phyloP scores from a whole-genome alignment of 2,113 vertebrate genomes.

The Limnothrissa miodon region DNA sequence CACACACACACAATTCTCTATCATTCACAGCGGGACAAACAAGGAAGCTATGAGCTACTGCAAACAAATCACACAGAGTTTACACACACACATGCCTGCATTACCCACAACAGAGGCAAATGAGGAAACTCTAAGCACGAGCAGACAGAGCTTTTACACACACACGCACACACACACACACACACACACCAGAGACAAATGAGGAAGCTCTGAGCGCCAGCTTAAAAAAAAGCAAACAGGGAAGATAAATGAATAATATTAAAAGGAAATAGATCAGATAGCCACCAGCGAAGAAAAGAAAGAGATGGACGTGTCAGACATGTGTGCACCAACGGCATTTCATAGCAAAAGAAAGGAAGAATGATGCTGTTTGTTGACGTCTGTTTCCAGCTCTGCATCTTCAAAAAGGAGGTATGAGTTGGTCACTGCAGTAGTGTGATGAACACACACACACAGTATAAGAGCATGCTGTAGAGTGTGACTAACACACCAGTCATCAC shows the following conservation, averaged over 20 bases:
- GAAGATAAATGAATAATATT: too few relatives aligned
- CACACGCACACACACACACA: not conserved
- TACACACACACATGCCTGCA: not conserved
- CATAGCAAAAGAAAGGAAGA: not conserved
- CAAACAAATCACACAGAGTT: not conserved
- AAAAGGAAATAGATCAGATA: too few relatives aligned
- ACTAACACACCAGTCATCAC: slow-evolving; percentile 1
- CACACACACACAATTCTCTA: not conserved
- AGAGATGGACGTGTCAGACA: slow-evolving; percentile 19
- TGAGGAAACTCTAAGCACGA: too few relatives aligned
- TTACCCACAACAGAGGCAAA: not conserved
- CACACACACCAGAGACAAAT: too few relatives aligned
- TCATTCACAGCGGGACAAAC: not conserved
- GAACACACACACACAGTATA: not conserved
- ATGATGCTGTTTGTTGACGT: too few relatives aligned
- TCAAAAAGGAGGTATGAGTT: not conserved
- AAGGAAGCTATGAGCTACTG: not conserved
- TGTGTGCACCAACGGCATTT: too few relatives aligned
- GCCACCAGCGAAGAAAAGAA: not conserved
- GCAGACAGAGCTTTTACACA: not conserved
- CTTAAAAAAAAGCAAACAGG: not conserved
- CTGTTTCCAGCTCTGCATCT: not conserved
- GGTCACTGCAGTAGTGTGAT: not conserved
- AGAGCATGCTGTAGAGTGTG: not conserved
- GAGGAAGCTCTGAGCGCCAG: too few relatives aligned